A percentile compares a stretch with the other conserved stretches of the same genome.
These are phyloP conservation scores for Protonibea diacanthus DNA, from an alignment of 2,797 vertebrate species.

Conservation along the genomic window DNA sequence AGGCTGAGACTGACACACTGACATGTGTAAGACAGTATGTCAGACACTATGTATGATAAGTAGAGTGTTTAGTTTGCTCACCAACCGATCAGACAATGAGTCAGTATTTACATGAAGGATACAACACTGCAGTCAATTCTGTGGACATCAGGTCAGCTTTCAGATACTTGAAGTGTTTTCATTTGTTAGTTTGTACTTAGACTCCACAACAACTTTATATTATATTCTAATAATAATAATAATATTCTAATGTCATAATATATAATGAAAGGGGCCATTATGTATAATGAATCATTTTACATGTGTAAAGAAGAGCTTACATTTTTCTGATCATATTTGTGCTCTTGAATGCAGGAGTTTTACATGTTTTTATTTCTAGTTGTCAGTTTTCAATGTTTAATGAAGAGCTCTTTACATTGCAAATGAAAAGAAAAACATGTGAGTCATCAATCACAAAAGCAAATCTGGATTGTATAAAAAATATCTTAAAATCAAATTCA, in stretches of 20 bases:
- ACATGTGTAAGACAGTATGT: background rate
- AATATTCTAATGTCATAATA: too few species aligned
- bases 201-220: background rate
- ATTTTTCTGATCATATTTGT: background rate
- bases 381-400: background rate
- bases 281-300: background rate
- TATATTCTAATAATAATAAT: too few species aligned
- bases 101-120: too few species aligned
- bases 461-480: constrained; percentile 77
- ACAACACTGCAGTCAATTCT: background rate
- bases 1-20: background rate
- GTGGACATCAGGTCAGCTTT: background rate
- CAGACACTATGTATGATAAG: background rate
- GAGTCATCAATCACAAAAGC: constrained; percentile 50
- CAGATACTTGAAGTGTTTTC: background rate
- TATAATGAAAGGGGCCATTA: background rate
- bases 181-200: background rate
- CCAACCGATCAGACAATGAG: background rate
- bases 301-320: too few species aligned
- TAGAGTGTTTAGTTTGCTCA: background rate
- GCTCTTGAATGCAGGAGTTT: background rate
- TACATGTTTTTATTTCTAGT: background rate
- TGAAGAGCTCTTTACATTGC: background rate
- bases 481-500: constrained; percentile 78
- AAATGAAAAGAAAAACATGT: background rate